These are phyloP conservation scores for Sprattus sprattus DNA, from an alignment of 2,113 vertebrate genomes.

Conservation along the genomic window DNA sequence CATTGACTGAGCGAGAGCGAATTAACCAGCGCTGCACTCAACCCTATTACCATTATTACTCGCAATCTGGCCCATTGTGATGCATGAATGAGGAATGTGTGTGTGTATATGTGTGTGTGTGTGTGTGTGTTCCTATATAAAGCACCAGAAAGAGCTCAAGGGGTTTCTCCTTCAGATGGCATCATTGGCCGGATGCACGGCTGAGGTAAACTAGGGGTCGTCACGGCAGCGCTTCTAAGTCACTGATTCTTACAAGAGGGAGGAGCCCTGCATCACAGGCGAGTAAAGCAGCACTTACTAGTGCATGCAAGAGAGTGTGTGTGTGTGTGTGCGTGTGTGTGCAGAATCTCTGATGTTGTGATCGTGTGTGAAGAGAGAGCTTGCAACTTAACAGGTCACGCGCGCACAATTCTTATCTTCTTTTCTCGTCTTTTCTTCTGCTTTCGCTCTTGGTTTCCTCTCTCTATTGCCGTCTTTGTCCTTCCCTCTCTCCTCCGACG, in stretches of 20 bases:
- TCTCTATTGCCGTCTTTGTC: background rate
- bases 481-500: background rate
- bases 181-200: background rate
- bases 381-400: background rate
- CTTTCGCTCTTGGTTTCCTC: background rate
- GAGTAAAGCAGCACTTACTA: background rate
- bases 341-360: background rate
- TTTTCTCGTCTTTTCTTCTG: background rate
- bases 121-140: background rate
- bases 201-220: background rate
- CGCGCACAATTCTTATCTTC: background rate
- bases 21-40: background rate
- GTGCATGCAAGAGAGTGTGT: background rate
- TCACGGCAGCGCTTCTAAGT: background rate
- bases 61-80: background rate
- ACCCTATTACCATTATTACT: background rate
- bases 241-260: background rate
- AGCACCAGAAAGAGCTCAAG: background rate
- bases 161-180: background rate
- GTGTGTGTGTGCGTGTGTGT: conserved; percentile 25
- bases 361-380: background rate
- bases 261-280: background rate
- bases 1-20: background rate
- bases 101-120: background rate
- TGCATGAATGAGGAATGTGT: background rate